Percentiles rank a stretch among this genome's conserved stretches.
These are phyloP conservation scores for Malurus elegans DNA, from an alignment of 2,113 vertebrate genomes.

Conservation along the genomic window DNA sequence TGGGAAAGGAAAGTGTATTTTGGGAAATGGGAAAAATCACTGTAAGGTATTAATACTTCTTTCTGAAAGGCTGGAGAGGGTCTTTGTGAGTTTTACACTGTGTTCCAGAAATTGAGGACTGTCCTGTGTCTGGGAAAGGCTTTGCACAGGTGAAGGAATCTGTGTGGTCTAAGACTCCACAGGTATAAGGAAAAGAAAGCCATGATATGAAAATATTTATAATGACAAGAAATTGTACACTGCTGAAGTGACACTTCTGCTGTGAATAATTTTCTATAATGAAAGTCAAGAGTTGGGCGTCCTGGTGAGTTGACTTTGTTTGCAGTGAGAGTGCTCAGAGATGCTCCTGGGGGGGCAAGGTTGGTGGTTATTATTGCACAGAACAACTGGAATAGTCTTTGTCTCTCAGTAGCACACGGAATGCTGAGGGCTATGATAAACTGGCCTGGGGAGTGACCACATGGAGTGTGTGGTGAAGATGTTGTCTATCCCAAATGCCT, in stretches of 20 bases:
- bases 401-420: neutral
- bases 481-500: neutral
- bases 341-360: neutral
- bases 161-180: neutral
- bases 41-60: neutral
- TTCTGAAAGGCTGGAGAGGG: neutral
- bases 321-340: neutral
- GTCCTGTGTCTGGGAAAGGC: neutral
- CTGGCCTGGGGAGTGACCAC: neutral
- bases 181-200: neutral
- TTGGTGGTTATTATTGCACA: neutral
- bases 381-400: neutral
- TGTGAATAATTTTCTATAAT: constrained; percentile 29
- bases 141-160: neutral
- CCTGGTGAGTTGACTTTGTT: constrained; percentile 2
- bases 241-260: neutral
- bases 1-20: neutral
- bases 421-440: neutral
- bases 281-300: neutral
- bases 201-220: constrained; percentile 13
- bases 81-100: neutral
- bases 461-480: neutral
- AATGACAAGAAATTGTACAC: neutral
- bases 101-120: neutral
- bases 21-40: neutral